These are phyloP conservation scores for Ochotona curzoniae DNA, from an alignment of 2,113 vertebrate species.

Conservation along the genomic window DNA sequence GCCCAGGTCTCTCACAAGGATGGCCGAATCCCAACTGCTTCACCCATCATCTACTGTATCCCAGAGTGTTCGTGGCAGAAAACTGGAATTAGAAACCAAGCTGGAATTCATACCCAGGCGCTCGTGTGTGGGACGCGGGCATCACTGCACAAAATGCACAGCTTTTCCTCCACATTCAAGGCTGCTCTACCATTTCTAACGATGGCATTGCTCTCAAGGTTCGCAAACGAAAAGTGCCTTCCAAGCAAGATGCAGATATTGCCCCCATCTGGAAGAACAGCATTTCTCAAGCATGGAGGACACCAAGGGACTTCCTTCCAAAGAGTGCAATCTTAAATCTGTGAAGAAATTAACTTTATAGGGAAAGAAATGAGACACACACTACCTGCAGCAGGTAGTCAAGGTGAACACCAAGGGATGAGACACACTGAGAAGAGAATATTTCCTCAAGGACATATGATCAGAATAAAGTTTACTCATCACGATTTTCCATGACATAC, in stretches of 20 bases:
- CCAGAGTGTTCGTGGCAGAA: too few species aligned
- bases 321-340: not conserved
- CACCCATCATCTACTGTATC: too few species aligned
- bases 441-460: not conserved
- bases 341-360: not conserved
- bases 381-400: not conserved
- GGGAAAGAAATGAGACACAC: not conserved
- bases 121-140: too few species aligned
- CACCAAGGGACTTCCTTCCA: not conserved
- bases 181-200: not conserved
- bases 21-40: too few species aligned
- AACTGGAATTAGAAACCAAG: too few species aligned
- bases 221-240: not conserved
- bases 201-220: not conserved
- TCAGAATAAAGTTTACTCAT: not conserved
- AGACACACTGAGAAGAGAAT: not conserved
- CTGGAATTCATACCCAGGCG: too few species aligned
- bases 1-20: too few species aligned
- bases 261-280: not conserved
- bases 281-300: not conserved
- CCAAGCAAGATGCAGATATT: not conserved
- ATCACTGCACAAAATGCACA: too few species aligned
- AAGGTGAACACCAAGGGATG: not conserved
- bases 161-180: too few species aligned
- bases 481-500: not conserved